A percentile compares a stretch with the other conserved stretches of the same genome.
phyloP scores from a whole-genome alignment of 2,113 vertebrate species.

The Bolborhynchus lineola region DNA sequence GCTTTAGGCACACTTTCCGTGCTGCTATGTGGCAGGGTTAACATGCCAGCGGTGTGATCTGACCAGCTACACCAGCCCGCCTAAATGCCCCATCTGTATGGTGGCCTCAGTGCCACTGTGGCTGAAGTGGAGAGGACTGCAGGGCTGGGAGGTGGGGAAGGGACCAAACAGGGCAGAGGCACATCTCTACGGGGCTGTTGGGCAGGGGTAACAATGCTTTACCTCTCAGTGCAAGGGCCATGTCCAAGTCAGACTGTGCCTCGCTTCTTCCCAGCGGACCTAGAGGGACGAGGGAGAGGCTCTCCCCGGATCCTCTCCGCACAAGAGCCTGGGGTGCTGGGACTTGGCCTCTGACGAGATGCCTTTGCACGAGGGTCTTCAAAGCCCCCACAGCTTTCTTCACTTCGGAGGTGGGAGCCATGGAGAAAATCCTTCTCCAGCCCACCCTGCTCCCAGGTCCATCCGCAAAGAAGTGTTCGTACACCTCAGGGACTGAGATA shows the following conservation, averaged over 20 bases:
- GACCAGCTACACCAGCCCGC: not conserved
- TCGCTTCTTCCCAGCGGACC: not conserved
- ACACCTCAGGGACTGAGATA: conserved; percentile 72
- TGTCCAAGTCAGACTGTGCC: not conserved
- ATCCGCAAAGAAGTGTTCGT: conserved; percentile 77
- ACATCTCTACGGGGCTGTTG: fast-evolving
- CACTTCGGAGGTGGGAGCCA: not conserved
- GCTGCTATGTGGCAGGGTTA: not conserved
- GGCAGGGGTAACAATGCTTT: not conserved
- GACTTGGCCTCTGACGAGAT: not conserved
- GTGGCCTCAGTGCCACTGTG: not conserved
- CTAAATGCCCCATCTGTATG: too few relatives aligned
- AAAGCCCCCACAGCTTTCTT: conserved; percentile 28
- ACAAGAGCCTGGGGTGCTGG: not conserved
- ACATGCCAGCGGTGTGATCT: not conserved
- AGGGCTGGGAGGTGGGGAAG: not conserved
- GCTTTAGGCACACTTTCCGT: not conserved
- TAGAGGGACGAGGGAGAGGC: not conserved
- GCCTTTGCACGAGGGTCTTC: conserved; percentile 15
- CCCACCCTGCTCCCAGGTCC: not conserved
- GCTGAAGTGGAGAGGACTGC: not conserved
- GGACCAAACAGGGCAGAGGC: not conserved
- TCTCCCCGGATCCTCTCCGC: not conserved
- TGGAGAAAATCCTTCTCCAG: not conserved
- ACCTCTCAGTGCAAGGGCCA: conserved; percentile 78